Base-by-base conservation (phyloP, 2,113 vertebrate genomes). In the Petromus typicus region DNA sequence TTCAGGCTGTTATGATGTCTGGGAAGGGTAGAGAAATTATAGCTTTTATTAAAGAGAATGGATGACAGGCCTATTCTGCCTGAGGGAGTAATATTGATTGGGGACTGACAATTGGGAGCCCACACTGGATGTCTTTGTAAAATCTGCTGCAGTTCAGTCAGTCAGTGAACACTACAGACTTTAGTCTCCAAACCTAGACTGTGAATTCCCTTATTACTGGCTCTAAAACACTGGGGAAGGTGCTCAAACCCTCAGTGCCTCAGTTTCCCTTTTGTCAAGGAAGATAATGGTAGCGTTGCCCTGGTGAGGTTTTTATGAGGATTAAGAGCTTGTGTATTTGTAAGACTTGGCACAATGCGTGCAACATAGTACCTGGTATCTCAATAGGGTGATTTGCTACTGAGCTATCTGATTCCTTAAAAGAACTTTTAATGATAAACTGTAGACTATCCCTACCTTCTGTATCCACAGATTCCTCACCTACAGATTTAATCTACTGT, bases 371-470 rank as follows among this genome's bases (percentile, higher is more conserved):
- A 67, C n/a, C 2, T 57, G 7, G 71, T 69, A 34, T 86, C 89
- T 92, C 67, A 85, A 69, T 45, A 45, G n/a, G 40, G 22, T 22
- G 73, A 3, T 57, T 75, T 90, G 64, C 73, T 81, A 84, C 69
- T 64, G n/a, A 94, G 27, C 81, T 57, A 7, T 30, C 25, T 48
- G 66, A 5, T 81, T 85, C 89, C 84, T 87, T 91, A 81, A 78
- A 87, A 61, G 81, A 91, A 59, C n/a, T 4, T 23, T 90, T 90
- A 57, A 71, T 91, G 76, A 85, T 94, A 66, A 37, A 13, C 64
- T 27, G 37, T 7, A 48, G 69, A 16, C 40, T 73, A 40, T 11
- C 12, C 14, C 1, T 76, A 34, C 1, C 2, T 37, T 43, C 11
- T 2, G 7, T 2, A 40, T 78, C 59, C 48, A 34, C 20, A 18